These are phyloP conservation scores for Crenichthys baileyi DNA, from an alignment of 2,797 vertebrate genomes.

Conservation along the genomic window DNA sequence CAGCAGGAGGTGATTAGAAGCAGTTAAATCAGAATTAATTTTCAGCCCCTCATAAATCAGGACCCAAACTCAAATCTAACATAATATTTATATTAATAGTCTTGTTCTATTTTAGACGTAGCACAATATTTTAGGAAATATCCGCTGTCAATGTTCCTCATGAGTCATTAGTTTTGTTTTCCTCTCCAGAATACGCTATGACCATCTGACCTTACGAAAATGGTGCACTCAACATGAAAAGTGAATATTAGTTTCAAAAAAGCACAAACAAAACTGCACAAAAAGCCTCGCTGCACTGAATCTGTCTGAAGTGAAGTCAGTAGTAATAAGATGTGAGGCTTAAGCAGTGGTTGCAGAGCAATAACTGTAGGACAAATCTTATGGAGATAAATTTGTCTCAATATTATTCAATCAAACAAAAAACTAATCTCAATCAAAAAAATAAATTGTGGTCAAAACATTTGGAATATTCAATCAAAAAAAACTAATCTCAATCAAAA, in stretches of 20 bases:
- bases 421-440: too few species aligned
- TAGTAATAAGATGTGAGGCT: constrained; percentile 5
- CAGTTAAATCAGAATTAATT: not conserved
- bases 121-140: not conserved
- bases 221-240: not conserved
- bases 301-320: not conserved
- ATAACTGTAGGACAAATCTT: constrained; percentile 6
- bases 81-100: not conserved
- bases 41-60: not conserved
- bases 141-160: not conserved
- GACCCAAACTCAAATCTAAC: not conserved
- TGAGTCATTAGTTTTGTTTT: constrained; percentile 4
- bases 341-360: not conserved
- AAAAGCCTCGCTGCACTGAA: not conserved
- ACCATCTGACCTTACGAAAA: constrained; percentile 7
- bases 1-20: too few species aligned
- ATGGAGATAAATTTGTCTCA: too few species aligned
- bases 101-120: too few species aligned
- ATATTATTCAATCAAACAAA: too few species aligned
- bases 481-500: too few species aligned
- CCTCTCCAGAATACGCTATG: not conserved
- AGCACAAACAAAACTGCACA: not conserved
- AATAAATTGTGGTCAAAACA: too few species aligned
- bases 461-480: too few species aligned
- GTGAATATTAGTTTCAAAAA: not conserved